A percentile compares a stretch with the other conserved stretches of the same genome.
phyloP scores from a whole-genome alignment of 1,140 invertebrate species.

The Pseudomyrmex pallidus region DNA sequence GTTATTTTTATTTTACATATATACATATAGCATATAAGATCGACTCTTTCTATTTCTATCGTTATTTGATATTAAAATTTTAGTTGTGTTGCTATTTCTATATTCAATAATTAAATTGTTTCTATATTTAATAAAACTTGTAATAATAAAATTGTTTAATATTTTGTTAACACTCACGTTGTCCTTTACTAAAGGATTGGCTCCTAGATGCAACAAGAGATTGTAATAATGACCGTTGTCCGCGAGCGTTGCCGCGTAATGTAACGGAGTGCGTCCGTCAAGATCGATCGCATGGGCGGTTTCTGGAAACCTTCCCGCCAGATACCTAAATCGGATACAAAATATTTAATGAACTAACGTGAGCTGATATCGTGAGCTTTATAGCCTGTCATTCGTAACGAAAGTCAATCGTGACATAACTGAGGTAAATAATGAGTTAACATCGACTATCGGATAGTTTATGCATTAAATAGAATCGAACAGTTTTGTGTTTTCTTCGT shows the following conservation, averaged over 20 bases:
- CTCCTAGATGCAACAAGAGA: slow-evolving; percentile 92
- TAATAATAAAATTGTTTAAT: neutral
- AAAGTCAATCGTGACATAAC: neutral
- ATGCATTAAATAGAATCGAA: neutral
- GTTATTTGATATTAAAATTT: too few species aligned
- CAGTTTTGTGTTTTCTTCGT: neutral
- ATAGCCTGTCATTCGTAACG: slow-evolving; percentile 13
- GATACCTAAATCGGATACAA: slow-evolving; percentile 74
- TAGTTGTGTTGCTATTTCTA: neutral
- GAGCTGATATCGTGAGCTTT: slow-evolving; percentile 30
- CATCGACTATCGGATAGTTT: neutral
- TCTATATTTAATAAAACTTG: neutral
- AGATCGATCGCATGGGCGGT: slow-evolving; percentile 91
- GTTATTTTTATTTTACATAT: neutral
- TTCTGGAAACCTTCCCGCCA: slow-evolving; percentile 91
- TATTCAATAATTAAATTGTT: neutral
- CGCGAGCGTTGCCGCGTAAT: slow-evolving; percentile 94
- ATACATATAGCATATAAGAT: neutral
- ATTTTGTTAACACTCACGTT: slow-evolving; percentile 88
- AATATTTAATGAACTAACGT: slow-evolving; percentile 40
- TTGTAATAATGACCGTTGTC: slow-evolving; percentile 96
- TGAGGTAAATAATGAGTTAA: neutral
- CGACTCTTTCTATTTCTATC: neutral
- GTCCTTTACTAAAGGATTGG: slow-evolving; percentile 92
- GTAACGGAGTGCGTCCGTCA: slow-evolving; percentile 94